Evolutionary conservation across 1,140 invertebrate species (phyloP), one percentile per base, ranked within the genome.

Genomic region (Heliconius hewitsoni): DNA sequence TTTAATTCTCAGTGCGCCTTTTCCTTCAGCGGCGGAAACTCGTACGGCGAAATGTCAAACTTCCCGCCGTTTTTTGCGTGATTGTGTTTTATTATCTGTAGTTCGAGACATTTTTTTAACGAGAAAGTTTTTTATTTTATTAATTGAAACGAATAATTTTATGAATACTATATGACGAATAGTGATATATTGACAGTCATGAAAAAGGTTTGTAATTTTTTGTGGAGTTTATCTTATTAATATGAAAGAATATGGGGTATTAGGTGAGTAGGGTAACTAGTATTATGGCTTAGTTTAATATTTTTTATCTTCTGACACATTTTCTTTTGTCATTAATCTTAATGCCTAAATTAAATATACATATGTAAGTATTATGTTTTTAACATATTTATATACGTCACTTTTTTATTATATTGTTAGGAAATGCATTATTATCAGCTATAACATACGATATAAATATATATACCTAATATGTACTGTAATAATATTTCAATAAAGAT

Each of bases 1-100:
- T 76, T 60, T 60, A 27, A 27, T 60, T 60, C 80, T 82, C 86
- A 90, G 88, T 90, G 71, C 76, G 75, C 81, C 78, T 84, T 85
- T 84, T 82, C 78, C 88, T 81, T 84, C 78, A 76, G 83, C 76
- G 77, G 84, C 78, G 85, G 80, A 81, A 83, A 81, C 86, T 86
- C 78, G 87, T 87, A 83, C 66, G 75, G 76, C 83, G 86, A 86
- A 86, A 89, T 89, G 84, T 82, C 57, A 74, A 81, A 60, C 79
- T 82, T 84, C 57, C 57, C 83, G 79, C 81, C 81, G 3, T 23
- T 75, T 75, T 42, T 18, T 55, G 55, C 55, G 74, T 34, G 55
- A 39, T 55, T 27, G 57, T 60, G 57, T 60, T 60, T 60, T 60
- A 27, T 60, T 57, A n/a, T 57, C n/a, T 57, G 18, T 60, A 4